Evolutionary conservation across 1,140 invertebrate species (phyloP).

Genomic region (Pygmarrhopalites habei): DNA sequence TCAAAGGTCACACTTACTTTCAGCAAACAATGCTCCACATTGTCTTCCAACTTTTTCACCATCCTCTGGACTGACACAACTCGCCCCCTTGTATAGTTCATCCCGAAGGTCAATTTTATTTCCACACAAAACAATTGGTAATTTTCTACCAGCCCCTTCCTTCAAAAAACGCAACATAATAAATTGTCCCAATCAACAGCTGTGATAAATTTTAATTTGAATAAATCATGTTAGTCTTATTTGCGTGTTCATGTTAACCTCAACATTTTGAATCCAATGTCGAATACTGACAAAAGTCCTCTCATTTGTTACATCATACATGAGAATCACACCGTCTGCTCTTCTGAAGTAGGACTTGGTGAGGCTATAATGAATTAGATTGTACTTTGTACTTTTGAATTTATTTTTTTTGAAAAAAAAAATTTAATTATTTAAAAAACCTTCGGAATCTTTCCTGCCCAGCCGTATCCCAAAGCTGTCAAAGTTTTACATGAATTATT

Average conservation of each 20-base stretch:
- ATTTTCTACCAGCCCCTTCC: slow-evolving; percentile 49
- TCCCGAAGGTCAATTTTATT: slow-evolving; percentile 54
- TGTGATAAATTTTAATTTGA: not conserved
- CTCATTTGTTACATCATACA: slow-evolving; percentile 55
- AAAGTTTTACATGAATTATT: no score
- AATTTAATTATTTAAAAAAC: no score
- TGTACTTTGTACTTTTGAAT: no score
- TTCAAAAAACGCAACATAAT: slow-evolving; percentile 22
- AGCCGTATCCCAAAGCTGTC: slow-evolving; percentile 55
- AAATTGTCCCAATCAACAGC: no score
- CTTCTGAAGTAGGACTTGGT: slow-evolving; percentile 63
- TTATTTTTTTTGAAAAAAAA: no score
- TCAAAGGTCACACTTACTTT: no score
- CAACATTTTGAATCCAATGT: slow-evolving; percentile 48
- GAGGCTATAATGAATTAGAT: no score
- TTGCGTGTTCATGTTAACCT: slow-evolving; percentile 11
- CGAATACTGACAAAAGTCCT: slow-evolving; percentile 56
- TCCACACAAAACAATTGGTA: slow-evolving; percentile 52
- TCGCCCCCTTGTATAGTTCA: slow-evolving; percentile 42
- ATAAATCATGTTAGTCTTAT: not conserved
- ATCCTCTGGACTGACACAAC: slow-evolving; percentile 46
- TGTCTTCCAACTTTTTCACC: slow-evolving; percentile 52
- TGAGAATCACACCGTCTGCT: slow-evolving; percentile 59
- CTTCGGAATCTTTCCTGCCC: slow-evolving; percentile 54
- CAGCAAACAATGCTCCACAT: slow-evolving; percentile 51